Base-by-base conservation (phyloP, 2,797 vertebrate genomes). In the Chloroceryle inda region DNA sequence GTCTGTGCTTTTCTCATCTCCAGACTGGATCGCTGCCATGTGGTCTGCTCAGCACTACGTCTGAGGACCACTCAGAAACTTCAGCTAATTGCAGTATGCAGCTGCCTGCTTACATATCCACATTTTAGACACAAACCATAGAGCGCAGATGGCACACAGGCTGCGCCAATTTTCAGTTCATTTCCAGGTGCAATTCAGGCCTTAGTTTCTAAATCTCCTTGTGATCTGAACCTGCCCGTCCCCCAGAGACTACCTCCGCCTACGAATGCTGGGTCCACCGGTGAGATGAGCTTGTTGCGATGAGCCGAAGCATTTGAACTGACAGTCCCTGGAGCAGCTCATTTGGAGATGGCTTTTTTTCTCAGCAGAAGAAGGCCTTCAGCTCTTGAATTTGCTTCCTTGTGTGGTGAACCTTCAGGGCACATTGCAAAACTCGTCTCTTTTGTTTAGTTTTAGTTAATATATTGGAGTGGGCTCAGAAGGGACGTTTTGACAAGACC, bases 51-150 rank as follows among this genome's bases (percentile, higher is more conserved):
- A 95, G 94, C 94, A 80, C 95, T 69, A 92, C 18, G 91, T 96
- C 96, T 96, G 96, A 97, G 96, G 95, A 96, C 94, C 96, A 96
- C 95, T 95, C 96, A 95, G 96, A 96, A 97, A 96, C 96, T 96
- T 96, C 95, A 96, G 95, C 89, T 95, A 96, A 97, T 96, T 96
- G 96, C 96, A 95, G 94, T 9, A 68, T 96, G 95, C 95, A 97
- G 95, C 96, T 96, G 96, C 94, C 96, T 97, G 96, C 96, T 97
- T 94, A 77, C 95, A 96, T 62, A 96, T 89, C 96, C 95, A 93
- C 95, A 92, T 96, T 96, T 96, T 95, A 96, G 85, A 96, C 85
- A 92, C 92, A 95, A 95, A 96, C 96, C 96, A 89, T 94, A 89
- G 95, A 96, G 82, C 67, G 85, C 95, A 97, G 96, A 97, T 96